These are phyloP conservation scores for Microplitis demolitor DNA, from an alignment of 1,140 invertebrate species.

Conservation along the genomic window DNA sequence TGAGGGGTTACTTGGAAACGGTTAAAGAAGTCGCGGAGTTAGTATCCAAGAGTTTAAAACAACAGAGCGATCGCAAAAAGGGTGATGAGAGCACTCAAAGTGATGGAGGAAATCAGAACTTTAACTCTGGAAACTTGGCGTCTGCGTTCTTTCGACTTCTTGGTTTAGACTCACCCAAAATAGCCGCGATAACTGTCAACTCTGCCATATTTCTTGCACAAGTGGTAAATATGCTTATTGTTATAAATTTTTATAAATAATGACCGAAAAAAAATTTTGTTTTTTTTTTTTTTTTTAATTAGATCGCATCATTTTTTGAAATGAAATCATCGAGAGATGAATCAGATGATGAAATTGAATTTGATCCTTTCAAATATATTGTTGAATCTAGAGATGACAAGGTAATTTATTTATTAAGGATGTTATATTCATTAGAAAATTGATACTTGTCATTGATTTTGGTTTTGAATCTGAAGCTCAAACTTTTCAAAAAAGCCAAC, in stretches of 20 bases:
- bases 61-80: slow-evolving; percentile 18
- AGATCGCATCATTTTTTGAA: slow-evolving; percentile 50
- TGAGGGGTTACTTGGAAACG: slow-evolving; percentile 61
- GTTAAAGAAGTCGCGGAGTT: slow-evolving; percentile 55
- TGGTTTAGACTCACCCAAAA: slow-evolving; percentile 74
- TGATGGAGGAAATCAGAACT: slow-evolving; percentile 25
- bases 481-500: too few relatives aligned
- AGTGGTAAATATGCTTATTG: slow-evolving; percentile 66
- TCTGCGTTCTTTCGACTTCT: slow-evolving; percentile 72
- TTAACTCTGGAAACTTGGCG: slow-evolving; percentile 58
- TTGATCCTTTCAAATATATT: slow-evolving; percentile 41
- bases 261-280: slow-evolving; percentile 3
- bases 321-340: slow-evolving; percentile 34
- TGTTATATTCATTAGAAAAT: too few relatives aligned
- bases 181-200: slow-evolving; percentile 79
- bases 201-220: slow-evolving; percentile 82
- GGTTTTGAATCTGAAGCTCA: too few relatives aligned
- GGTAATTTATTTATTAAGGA: slow-evolving; percentile 29
- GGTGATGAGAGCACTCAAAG: slow-evolving; percentile 29
- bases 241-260: not conserved
- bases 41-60: slow-evolving; percentile 48
- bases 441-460: too few relatives aligned
- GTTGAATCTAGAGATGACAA: slow-evolving; percentile 44
- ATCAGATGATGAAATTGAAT: not conserved
- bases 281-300: not conserved